phyloP scores from a whole-genome alignment of 2,888 invertebrate genomes.

The Homarus gammarus region DNA sequence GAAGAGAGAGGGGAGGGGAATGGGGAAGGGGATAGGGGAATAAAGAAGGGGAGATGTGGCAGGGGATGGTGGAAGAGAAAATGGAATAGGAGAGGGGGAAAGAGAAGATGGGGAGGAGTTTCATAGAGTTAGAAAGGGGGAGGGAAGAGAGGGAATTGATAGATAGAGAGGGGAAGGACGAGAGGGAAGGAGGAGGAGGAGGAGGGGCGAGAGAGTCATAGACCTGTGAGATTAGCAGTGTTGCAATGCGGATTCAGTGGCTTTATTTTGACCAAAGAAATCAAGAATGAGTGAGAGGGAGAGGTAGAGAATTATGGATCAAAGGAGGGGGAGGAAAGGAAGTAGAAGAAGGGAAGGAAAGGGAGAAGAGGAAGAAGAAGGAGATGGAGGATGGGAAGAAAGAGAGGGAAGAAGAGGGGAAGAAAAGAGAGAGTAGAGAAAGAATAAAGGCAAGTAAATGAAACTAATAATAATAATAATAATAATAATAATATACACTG shows the following conservation, averaged over 20 bases:
- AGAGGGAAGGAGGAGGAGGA: not conserved
- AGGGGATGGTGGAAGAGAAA: not conserved
- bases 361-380: not conserved
- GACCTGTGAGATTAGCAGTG: not conserved
- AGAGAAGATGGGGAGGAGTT: not conserved
- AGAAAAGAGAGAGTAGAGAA: not conserved
- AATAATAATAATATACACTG: too few relatives aligned
- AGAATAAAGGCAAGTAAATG: too few relatives aligned
- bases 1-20: not conserved
- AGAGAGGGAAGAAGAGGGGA: not conserved
- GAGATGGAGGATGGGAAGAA: not conserved
- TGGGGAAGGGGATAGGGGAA: not conserved
- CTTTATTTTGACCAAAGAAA: not conserved
- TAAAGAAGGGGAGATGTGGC: not conserved
- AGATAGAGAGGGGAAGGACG: not conserved
- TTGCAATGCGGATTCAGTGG: slow-evolving; percentile 12
- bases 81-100: not conserved
- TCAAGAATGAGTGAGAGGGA: not conserved
- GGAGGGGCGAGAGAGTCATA: slow-evolving; percentile 3
- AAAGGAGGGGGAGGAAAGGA: not conserved
- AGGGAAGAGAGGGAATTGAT: not conserved
- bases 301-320: not conserved
- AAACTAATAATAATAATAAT: too few relatives aligned
- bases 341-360: not conserved
- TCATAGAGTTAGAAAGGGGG: not conserved